Conservation (phyloP, 2,888 invertebrate genomes). For the Drosophila kokeensis region DNA sequence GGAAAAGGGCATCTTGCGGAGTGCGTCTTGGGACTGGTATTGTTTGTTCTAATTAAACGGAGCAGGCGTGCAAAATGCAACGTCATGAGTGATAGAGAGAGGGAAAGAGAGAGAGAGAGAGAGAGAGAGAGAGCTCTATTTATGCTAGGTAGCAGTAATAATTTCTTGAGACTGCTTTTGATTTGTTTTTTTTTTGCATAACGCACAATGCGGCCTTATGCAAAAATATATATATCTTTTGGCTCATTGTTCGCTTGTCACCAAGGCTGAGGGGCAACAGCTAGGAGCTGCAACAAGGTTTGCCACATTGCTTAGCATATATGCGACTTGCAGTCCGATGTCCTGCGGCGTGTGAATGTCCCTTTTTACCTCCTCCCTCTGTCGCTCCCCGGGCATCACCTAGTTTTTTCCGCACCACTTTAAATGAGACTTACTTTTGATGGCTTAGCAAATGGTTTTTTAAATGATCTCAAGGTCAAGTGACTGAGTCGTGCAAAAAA, state of each 20-base stretch:
- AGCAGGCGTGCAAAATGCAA: conserved; percentile 67
- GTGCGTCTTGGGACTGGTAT: conserved; percentile 44
- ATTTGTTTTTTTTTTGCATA: conserved; percentile 44
- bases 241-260: conserved; percentile 53
- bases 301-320: conserved; percentile 55
- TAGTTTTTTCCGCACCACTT: conserved; percentile 53
- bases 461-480: conserved; percentile 58
- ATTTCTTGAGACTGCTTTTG: conserved; percentile 15
- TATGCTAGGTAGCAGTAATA: conserved; percentile 39
- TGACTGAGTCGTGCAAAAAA: conserved; percentile 44
- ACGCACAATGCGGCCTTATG: conserved; percentile 42
- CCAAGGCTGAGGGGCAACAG: conserved; percentile 34
- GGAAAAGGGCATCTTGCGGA: conserved; percentile 8
- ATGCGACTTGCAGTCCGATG: conserved; percentile 17
- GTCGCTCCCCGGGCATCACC: conserved; percentile 21
- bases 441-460: conserved; percentile 45
- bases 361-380: not conserved
- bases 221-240: conserved; percentile 38
- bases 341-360: conserved; percentile 59
- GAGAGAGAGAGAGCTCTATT: conserved; percentile 6
- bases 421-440: conserved; percentile 48
- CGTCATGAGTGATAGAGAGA: conserved; percentile 48
- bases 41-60: conserved; percentile 73
- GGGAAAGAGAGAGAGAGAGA: not conserved
- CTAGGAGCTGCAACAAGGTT: conserved; percentile 19